These are phyloP conservation scores for Bergia sp. DNA, from an alignment of 92 coral and sea anemone genomes.

Conservation along the genomic window DNA sequence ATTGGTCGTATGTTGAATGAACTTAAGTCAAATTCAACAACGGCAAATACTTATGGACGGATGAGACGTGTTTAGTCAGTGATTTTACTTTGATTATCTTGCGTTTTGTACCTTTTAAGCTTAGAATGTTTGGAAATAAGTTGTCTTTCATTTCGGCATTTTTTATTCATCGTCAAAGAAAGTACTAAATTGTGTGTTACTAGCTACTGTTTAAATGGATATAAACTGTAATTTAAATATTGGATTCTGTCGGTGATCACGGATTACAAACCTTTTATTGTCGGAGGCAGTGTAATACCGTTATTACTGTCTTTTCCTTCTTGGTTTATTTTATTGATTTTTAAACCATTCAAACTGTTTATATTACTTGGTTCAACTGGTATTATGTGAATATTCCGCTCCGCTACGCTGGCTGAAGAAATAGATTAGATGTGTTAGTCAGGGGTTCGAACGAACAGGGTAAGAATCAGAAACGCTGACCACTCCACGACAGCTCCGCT, in stretches of 20 bases:
- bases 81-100: too few species aligned
- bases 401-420: conserved; percentile 40
- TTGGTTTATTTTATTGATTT: neutral
- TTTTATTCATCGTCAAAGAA: too few species aligned
- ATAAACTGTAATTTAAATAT: neutral
- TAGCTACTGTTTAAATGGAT: neutral
- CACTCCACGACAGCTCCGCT: too few species aligned
- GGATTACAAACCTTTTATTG: conserved; percentile 13
- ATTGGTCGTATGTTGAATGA: too few species aligned
- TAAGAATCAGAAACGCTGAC: too few species aligned
- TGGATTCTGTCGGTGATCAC: neutral
- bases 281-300: neutral
- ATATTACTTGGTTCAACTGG: conserved; percentile 27
- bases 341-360: conserved; percentile 22
- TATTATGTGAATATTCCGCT: conserved; percentile 40
- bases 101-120: too few species aligned
- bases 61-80: too few species aligned
- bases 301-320: neutral
- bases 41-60: too few species aligned
- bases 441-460: too few species aligned
- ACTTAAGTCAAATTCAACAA: too few species aligned
- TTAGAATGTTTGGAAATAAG: too few species aligned
- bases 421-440: neutral
- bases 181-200: neutral
- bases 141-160: too few species aligned